Base-by-base conservation (phyloP, 2,797 vertebrate species). In the Antennarius maculatus region DNA sequence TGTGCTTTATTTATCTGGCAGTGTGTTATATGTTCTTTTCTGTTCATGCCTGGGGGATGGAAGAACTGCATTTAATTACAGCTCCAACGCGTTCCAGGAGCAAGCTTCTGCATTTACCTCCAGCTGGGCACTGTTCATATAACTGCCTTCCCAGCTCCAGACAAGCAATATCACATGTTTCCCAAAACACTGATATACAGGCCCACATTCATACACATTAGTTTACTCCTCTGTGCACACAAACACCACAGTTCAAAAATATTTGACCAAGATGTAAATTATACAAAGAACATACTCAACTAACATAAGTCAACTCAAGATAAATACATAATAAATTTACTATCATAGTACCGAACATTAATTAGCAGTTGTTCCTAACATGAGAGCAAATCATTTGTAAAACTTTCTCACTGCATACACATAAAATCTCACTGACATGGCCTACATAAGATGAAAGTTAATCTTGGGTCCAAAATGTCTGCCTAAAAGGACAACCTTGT, bases 1-100 rank as follows among this genome's bases (percentile, higher is more conserved):
- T 52, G 42, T 9, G 27, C 10, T 63, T 59, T 16, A 60, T 45
- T 66, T 58, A 48, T 48, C 4, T 42, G 18, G 23, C 13, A 45
- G 53, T 58, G 50, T 53, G 34, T 62, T 58, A 18, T 46, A 7
- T 63, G 42, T 57, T 16, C 2, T 28, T 34, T 42, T 61, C 17
- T 17, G 14, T 56, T 17, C 42, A 61, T 53, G 23, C 41, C 61
- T 61, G 47, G 17, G 1, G 37, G 47, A 53, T 52, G 49, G 48
- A 63, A 76, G 76, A 81, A 34, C 54, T 69, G 56, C 63, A 54
- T 80, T 69, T 68, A 66, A 76, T 77, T 77, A 71, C 48, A 76
- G 68, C 45, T 62, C 67, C 70, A 62, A 69, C 62, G 68, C 39
- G 48, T 75, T 76, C 58, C 67, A 64, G 11, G 34, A 51, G 58